Evolutionary conservation across 1,140 invertebrate genomes (phyloP).

Genomic region (Amyelois transitella): DNA sequence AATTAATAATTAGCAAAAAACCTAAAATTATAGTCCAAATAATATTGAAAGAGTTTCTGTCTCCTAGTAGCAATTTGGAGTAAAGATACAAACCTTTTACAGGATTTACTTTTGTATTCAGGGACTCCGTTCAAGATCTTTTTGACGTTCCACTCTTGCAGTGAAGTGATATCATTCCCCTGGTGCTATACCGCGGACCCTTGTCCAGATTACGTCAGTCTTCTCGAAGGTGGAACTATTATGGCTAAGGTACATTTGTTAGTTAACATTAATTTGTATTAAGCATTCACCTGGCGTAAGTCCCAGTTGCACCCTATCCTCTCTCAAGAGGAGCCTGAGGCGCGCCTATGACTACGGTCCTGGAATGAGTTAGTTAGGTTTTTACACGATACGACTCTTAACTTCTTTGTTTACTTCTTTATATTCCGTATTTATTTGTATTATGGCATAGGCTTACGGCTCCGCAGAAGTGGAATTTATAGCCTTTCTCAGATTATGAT

Average conservation of each 20-base stretch:
- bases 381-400: too few species aligned
- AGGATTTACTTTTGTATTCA: constrained; percentile 75
- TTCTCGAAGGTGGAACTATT: constrained; percentile 68
- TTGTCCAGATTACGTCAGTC: constrained; percentile 81
- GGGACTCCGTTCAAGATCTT: constrained; percentile 81
- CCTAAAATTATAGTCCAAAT: background rate
- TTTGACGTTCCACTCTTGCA: constrained; percentile 90
- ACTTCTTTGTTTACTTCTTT: too few species aligned
- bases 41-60: background rate
- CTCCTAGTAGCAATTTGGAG: too few species aligned
- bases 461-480: too few species aligned
- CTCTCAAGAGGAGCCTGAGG: too few species aligned
- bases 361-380: too few species aligned
- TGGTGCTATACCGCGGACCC: constrained; percentile 85
- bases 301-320: too few species aligned
- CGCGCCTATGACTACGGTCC: too few species aligned
- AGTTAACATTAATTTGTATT: background rate
- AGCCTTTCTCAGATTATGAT: too few species aligned
- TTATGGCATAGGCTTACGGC: too few species aligned
- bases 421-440: too few species aligned
- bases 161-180: constrained; percentile 89
- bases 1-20: background rate
- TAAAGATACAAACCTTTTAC: constrained; percentile 31
- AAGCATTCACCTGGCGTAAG: too few species aligned
- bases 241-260: constrained; percentile 49